Evolutionary conservation across 2,888 invertebrate species (phyloP).

Genomic region (Dynastes tityus): DNA sequence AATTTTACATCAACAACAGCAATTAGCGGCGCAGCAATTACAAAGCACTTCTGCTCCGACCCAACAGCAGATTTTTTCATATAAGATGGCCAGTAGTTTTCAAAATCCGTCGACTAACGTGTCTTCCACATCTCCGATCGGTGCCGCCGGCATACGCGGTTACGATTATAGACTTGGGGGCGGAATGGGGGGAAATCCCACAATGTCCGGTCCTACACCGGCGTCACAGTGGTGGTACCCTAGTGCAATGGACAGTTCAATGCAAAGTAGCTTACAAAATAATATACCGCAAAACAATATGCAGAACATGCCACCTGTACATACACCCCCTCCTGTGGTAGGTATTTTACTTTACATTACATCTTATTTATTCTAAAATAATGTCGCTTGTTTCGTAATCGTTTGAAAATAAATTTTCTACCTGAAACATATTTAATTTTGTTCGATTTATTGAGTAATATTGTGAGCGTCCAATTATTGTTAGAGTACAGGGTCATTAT

Average conservation of each 20-base stretch:
- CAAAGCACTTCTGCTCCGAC: slow-evolving; percentile 73
- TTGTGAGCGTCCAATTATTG: slow-evolving; percentile 49
- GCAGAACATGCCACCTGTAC: slow-evolving; percentile 68
- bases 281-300: slow-evolving; percentile 62
- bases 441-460: slow-evolving; percentile 39
- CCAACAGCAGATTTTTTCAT: slow-evolving; percentile 84
- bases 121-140: slow-evolving; percentile 77
- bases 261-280: slow-evolving; percentile 69
- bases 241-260: slow-evolving; percentile 75
- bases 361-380: slow-evolving; percentile 28
- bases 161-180: slow-evolving; percentile 84
- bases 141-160: slow-evolving; percentile 71
- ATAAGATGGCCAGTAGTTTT: slow-evolving; percentile 91
- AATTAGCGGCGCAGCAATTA: slow-evolving; percentile 69
- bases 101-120: slow-evolving; percentile 80
- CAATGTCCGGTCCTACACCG: slow-evolving; percentile 70
- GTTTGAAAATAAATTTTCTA: slow-evolving; percentile 26
- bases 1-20: slow-evolving; percentile 69
- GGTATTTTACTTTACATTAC: slow-evolving; percentile 54
- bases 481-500: slow-evolving; percentile 62
- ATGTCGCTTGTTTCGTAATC: slow-evolving; percentile 26
- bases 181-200: slow-evolving; percentile 70
- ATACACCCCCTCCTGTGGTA: slow-evolving; percentile 70
- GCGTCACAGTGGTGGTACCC: slow-evolving; percentile 86
- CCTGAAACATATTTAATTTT: neutral